Conservation (phyloP, 2,113 vertebrate genomes). For the Stegostoma tigrinum region DNA sequence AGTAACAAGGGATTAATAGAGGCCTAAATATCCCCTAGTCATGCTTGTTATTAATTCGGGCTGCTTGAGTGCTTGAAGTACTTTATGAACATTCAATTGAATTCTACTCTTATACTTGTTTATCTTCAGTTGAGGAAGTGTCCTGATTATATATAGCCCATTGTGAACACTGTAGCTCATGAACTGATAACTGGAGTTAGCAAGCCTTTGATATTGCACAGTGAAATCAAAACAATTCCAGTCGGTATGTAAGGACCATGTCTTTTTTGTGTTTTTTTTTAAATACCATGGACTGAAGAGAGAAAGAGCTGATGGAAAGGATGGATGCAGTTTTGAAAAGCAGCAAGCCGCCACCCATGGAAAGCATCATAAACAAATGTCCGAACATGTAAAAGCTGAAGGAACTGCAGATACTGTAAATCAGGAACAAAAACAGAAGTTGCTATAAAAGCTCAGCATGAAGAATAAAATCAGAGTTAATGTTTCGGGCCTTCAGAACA, state of each 20-base stretch:
- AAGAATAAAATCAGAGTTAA: too few species aligned
- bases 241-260: neutral
- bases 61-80: constrained; percentile 2
- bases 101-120: neutral
- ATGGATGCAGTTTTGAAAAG: too few species aligned
- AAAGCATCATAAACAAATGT: too few species aligned
- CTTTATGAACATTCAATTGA: constrained; percentile 13
- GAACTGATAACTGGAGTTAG: neutral
- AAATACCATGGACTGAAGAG: too few species aligned
- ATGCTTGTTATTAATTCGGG: constrained; percentile 19
- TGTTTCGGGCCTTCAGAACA: too few species aligned
- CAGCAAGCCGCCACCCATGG: too few species aligned
- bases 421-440: too few species aligned
- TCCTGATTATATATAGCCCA: neutral
- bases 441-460: too few species aligned
- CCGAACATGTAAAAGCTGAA: too few species aligned
- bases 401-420: too few species aligned
- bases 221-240: neutral
- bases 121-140: neutral
- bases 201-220: neutral
- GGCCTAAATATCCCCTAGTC: neutral
- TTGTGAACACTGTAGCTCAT: neutral
- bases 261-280: too few species aligned
- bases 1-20: neutral
- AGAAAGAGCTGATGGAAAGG: too few species aligned